Percentiles rank a stretch among this genome's conserved stretches.
phyloP scores from a whole-genome alignment of 2,797 vertebrate species.

The Euthynnus affinis region DNA sequence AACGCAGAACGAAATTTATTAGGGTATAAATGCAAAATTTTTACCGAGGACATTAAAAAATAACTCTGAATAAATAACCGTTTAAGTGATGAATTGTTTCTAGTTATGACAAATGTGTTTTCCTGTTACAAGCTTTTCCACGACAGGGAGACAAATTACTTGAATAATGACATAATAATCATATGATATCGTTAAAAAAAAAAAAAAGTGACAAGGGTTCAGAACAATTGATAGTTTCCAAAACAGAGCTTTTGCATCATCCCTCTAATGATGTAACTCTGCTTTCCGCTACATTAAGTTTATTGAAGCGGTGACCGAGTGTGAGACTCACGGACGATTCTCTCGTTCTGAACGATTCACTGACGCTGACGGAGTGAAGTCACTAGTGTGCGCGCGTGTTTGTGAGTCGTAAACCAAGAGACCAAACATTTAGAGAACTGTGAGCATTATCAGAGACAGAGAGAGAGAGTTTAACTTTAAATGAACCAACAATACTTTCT shows the following conservation, averaged over 20 bases:
- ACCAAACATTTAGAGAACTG: not conserved
- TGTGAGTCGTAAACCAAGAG: not conserved
- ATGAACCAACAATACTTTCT: not conserved
- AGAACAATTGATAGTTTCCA: conserved; percentile 39
- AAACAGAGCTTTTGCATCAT: not conserved
- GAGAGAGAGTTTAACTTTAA: too few species aligned
- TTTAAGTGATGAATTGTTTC: too few species aligned
- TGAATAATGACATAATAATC: conserved; percentile 3
- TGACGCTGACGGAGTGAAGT: not conserved
- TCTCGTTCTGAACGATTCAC: not conserved
- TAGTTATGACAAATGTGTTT: too few species aligned
- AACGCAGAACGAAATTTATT: not conserved
- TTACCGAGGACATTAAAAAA: too few species aligned
- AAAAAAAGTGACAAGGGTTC: not conserved
- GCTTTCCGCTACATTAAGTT: not conserved
- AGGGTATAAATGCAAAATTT: not conserved
- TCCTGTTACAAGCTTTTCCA: too few species aligned
- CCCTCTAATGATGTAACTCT: not conserved
- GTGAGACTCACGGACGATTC: not conserved
- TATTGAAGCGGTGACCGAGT: not conserved
- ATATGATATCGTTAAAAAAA: not conserved
- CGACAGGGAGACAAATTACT: too few species aligned
- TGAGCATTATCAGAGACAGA: not conserved
- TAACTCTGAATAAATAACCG: too few species aligned
- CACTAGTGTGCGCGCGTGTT: not conserved